A percentile compares a stretch with the other conserved stretches of the same genome.
These are phyloP conservation scores for Temnothorax unifasciatus DNA, from an alignment of 2,888 invertebrate species.

Conservation along the genomic window DNA sequence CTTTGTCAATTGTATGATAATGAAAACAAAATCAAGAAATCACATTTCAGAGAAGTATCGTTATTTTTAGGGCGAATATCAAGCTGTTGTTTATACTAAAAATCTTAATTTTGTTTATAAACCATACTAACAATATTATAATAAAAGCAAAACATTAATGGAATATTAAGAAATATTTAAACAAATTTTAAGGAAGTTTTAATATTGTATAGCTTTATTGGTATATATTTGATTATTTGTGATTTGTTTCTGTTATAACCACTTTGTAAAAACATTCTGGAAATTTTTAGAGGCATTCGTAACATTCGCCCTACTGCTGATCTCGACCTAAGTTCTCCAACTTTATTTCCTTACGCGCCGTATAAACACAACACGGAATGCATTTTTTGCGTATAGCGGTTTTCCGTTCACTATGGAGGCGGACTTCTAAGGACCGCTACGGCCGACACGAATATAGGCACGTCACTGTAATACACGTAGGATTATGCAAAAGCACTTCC, in stretches of 20 bases:
- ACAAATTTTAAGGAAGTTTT: neutral
- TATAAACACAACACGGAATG: neutral
- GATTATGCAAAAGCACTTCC: conserved; percentile 78
- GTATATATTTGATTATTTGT: neutral
- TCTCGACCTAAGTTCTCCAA: neutral
- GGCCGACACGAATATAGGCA: conserved; percentile 25
- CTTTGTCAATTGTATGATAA: neutral
- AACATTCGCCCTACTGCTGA: neutral
- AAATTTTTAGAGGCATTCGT: neutral
- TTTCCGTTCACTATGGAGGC: conserved; percentile 35
- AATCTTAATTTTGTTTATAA: neutral
- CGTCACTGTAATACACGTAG: conserved; percentile 50
- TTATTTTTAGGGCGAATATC: neutral
- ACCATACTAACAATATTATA: neutral
- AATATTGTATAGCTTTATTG: neutral
- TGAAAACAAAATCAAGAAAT: neutral
- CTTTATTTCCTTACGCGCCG: neutral
- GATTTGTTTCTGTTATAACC: neutral
- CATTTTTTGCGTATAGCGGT: neutral
- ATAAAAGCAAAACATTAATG: neutral
- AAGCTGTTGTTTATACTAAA: neutral
- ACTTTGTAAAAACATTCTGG: neutral
- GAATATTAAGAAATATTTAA: neutral
- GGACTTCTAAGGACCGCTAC: conserved; percentile 21
- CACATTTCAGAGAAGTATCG: neutral